Base-by-base conservation (phyloP, 2,797 vertebrate species). In the Anableps anableps region DNA sequence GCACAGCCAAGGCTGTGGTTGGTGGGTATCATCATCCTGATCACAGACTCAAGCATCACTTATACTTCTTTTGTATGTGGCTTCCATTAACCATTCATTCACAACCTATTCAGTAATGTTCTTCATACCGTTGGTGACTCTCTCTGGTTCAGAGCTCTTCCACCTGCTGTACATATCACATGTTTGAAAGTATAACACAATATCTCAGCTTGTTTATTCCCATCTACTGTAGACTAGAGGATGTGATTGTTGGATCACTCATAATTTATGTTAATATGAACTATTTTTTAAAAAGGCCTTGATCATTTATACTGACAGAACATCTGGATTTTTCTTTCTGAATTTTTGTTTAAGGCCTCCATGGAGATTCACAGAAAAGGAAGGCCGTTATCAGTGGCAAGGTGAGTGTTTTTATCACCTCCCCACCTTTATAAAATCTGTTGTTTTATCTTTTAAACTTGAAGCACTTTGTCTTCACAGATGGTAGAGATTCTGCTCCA, bases 401-500 rank as follows among this genome's bases (percentile, higher is more conserved):
- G 94, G 98, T 99, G n/a, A 72, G 72, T 21, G 34, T 23, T 23
- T 3, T 2, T 7, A 4, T 23, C 7, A 11, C 4, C 77, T 2
- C 14, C 1, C 3, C 8, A 0, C 2, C n/a, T 1, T 58, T 21
- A 13, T 17, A 10, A 21, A 29, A 29, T 29, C 43, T 31, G 19
- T 14, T 31, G 7, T 17, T 31, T 60, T 6, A 1, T 17, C 21
- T 55, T 26, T 75, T n/a, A 70, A 76, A 55, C 43, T 34, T 74
- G 17, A 71, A 10, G 7, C 29, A 3, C 1, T 50, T 5, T 83
- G 5, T 85, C 6, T 88, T 84, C 83, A 97, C 87, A 99, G 98
- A 98, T 99, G 97, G 95, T 98, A 31, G 98, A 99, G 93, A 96
- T 99, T 80, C 94, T 99, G 43, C 96, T 99, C 82, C 98, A 97